Conservation (phyloP, 92 coral and sea anemone genomes). For the Porites lobata region DNA sequence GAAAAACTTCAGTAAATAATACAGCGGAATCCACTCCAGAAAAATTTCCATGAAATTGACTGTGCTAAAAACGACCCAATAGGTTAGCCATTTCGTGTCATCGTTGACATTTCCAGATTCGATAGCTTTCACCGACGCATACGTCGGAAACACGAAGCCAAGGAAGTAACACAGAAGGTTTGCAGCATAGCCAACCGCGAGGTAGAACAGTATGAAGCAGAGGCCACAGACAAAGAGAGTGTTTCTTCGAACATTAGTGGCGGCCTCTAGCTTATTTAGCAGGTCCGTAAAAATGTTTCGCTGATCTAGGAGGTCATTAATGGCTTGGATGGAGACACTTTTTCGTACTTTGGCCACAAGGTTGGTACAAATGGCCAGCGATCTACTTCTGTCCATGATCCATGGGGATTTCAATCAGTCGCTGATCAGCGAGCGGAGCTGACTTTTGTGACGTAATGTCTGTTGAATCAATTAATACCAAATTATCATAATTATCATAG, state of each 20-base stretch:
- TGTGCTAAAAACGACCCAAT: slow-evolving; percentile 91
- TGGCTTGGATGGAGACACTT: slow-evolving; percentile 30
- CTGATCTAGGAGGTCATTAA: slow-evolving; percentile 64
- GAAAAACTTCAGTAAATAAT: slow-evolving; percentile 86
- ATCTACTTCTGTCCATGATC: slow-evolving; percentile 34
- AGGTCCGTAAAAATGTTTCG: slow-evolving; percentile 76
- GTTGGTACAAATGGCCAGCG: slow-evolving; percentile 21
- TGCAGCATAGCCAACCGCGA: slow-evolving; percentile 93
- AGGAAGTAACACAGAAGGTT: slow-evolving; percentile 85
- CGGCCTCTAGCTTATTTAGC: slow-evolving; percentile 80
- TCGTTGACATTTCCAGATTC: slow-evolving; percentile 72
- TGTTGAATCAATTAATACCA: neutral
- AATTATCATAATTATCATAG: neutral
- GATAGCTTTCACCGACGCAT: slow-evolving; percentile 91
- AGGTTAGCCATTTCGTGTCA: slow-evolving; percentile 88
- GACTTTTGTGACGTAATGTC: slow-evolving; percentile 4
- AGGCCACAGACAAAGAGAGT: slow-evolving; percentile 74
- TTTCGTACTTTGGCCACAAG: slow-evolving; percentile 27
- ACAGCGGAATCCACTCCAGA: slow-evolving; percentile 92
- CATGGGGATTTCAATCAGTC: slow-evolving; percentile 19
- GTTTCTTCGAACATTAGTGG: slow-evolving; percentile 78
- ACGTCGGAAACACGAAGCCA: slow-evolving; percentile 84
- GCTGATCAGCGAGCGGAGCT: neutral
- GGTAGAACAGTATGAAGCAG: slow-evolving; percentile 80
- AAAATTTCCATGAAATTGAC: slow-evolving; percentile 88